phyloP scores from a whole-genome alignment of 1,140 invertebrate species.

The Saxidomus purpurata region DNA sequence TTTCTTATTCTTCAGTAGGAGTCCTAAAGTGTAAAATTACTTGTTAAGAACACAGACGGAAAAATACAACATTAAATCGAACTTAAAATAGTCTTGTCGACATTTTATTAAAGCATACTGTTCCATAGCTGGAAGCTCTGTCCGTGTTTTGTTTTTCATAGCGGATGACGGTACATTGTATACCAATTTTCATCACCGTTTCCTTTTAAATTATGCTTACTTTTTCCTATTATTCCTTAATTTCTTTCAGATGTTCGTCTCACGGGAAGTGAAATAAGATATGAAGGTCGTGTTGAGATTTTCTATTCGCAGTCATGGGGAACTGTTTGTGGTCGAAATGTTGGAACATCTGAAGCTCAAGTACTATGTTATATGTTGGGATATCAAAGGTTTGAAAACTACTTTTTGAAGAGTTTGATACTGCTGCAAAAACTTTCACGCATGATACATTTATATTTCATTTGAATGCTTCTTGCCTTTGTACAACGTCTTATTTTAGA shows the following conservation, averaged over 20 bases:
- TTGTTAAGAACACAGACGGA: background rate
- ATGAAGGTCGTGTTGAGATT: background rate
- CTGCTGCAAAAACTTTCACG: background rate
- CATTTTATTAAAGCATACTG: background rate
- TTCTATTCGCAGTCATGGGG: conserved; percentile 94
- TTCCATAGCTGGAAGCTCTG: background rate
- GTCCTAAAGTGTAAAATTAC: background rate
- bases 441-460: background rate
- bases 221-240: background rate
- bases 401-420: background rate
- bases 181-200: too few relatives aligned
- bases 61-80: background rate
- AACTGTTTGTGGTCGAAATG: conserved; percentile 96
- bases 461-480: background rate
- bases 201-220: background rate
- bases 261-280: background rate
- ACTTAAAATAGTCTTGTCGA: background rate
- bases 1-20: background rate
- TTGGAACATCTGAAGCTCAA: conserved; percentile 93
- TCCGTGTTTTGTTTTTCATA: too few relatives aligned
- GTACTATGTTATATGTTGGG: conserved; percentile 94
- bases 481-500: background rate
- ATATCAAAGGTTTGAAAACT: background rate
- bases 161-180: too few relatives aligned
- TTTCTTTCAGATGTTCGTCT: background rate